Evolutionary conservation across 2,113 vertebrate genomes (phyloP), one percentile per base, ranked within the genome.

Genomic region (Vulpes ferrilata): DNA sequence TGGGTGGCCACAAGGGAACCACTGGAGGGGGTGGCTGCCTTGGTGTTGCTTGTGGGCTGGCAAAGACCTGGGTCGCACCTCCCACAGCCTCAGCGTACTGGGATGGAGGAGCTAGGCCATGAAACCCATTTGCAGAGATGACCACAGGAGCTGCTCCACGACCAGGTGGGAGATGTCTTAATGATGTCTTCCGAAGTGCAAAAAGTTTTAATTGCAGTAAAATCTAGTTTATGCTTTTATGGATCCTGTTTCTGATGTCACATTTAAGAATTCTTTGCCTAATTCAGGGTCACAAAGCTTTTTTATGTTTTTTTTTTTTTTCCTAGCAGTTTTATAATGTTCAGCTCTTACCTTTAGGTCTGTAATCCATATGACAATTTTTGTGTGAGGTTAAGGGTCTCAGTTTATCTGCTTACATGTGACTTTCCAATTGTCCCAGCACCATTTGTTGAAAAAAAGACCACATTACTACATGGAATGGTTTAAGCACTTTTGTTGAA

Each of bases 151-250:
- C 62, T 19, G 59, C 32, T 73, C 12, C 20, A 60, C 15, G 1
- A 9, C 3, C 2, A 64, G 62, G 25, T 11, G 27, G 3, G 62
- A 25, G 10, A 25, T 27, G 62, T 79, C 89, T 64, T 73, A 43
- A 53, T 60, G 11, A 71, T 79, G 13, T 80, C 17, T 80, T 96
- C 59, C 32, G 22, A 83, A 83, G 51, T 74, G n/a, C 71, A 32
- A 8, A 92, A 57, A 27, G 78, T 95, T 88, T 43, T 43, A 11
- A 57, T 64, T 88, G 88, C 79, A 48, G 12, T 65, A 53, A 87
- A 92, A 57, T 93, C 22, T 17, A 7, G 3, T 69, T 96, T 82
- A 79, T 48, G 55, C 43, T 93, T 96, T 93, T 64, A 88, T 74
- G 57, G 35, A 83, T 82, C 55, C 43, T 43, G 43, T 43, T 43